Evolutionary conservation across 2,888 invertebrate species (phyloP), one percentile per base, ranked within the genome.

Genomic region (Acrobasis repandana): DNA sequence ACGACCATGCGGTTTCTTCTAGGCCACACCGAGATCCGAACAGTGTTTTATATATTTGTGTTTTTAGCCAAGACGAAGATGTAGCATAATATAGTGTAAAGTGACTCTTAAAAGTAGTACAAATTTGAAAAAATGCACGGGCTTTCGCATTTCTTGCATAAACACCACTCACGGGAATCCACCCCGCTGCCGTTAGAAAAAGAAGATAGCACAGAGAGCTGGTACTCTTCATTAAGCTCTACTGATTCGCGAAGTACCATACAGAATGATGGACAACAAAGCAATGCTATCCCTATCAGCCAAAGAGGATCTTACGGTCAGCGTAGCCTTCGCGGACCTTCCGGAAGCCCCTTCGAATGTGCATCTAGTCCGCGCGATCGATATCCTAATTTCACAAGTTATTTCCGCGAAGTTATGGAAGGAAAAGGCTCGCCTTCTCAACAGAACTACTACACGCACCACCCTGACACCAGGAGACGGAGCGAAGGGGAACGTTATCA

Each of bases 141-240:
- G 8, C 70, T 93, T 49, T 79, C 91, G 56, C 85, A 93, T 74
- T 90, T 89, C 65, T 70, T 90, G 18, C 84, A 83, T 64, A 90
- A 88, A 71, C 82, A 85, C 57, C 75, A 79, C 56, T 81, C 83
- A 18, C 75, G 87, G 49, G 88, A 88, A 68, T 65, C 86, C 62
- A 77, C 86, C 63, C 77, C 87, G 4, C 73, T 87, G 3, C 73
- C 88, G 3, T 64, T 79, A 47, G 85, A 87, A 11, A 85, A 81
- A 67, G 92, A 93, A 61, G 80, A 92, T 18, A 92, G 91, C 63
- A 68, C 85, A 1, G 92, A 93, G 14, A 90, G 90, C 74, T 92
- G 93, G 90, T 85, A 86, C 63, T 88, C 91, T 5, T 74, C 85
- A 8, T 61, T 78, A 34, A 86, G 81, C 62, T 77, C 86, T 0